phyloP scores from a whole-genome alignment of 92 coral and sea anemone species.

The Pocillopora meandrina region DNA sequence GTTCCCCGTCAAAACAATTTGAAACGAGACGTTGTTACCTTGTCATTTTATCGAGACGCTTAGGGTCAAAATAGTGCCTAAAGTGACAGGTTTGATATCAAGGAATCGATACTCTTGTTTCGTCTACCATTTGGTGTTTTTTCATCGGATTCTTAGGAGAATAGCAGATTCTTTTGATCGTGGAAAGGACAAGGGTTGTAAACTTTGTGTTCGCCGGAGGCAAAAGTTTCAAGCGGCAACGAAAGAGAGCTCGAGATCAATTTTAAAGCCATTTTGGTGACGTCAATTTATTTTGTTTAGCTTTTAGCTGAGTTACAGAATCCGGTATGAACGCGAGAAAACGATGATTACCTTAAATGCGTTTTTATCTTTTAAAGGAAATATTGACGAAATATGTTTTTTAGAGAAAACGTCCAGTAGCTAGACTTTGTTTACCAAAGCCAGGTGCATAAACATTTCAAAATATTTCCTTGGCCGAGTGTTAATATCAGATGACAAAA shows the following conservation, averaged over 20 bases:
- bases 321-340: neutral
- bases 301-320: neutral
- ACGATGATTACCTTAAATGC: neutral
- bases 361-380: neutral
- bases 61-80: neutral
- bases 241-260: neutral
- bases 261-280: too few relatives aligned
- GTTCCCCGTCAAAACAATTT: too few relatives aligned
- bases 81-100: neutral
- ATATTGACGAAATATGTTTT: neutral
- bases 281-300: neutral
- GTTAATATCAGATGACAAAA: neutral
- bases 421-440: neutral
- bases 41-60: neutral
- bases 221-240: neutral
- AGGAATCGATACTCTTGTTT: neutral
- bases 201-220: neutral
- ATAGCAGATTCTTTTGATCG: neutral
- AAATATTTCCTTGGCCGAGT: conserved; percentile 8
- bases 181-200: too few relatives aligned
- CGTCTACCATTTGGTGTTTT: neutral
- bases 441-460: neutral
- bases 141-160: neutral
- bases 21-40: neutral
- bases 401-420: neutral